Percentiles rank a stretch among this genome's conserved stretches.
These are phyloP conservation scores for Caenorhabditis plicata DNA, from an alignment of 2,888 invertebrate species.

Conservation along the genomic window DNA sequence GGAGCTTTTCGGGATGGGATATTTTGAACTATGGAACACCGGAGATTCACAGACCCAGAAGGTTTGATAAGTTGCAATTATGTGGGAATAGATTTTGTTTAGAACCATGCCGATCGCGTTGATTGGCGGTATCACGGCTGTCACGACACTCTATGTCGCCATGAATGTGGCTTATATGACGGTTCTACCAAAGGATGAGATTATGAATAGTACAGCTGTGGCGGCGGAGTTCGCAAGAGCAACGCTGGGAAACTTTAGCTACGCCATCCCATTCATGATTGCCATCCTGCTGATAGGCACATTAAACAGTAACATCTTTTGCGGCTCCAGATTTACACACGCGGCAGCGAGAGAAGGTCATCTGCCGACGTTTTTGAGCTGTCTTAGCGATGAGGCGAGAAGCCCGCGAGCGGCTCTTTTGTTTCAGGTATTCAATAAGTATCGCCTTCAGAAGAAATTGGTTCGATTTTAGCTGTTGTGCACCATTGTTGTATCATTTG, in stretches of 20 bases:
- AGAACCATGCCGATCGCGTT: constrained; percentile 55
- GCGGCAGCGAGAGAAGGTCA: constrained; percentile 51
- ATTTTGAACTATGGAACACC: constrained; percentile 60
- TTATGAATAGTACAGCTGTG: constrained; percentile 47
- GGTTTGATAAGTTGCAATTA: constrained; percentile 12
- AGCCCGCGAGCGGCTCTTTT: constrained; percentile 49
- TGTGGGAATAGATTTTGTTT: constrained; percentile 1
- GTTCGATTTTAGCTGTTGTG: constrained; percentile 18
- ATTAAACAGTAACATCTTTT: constrained; percentile 53
- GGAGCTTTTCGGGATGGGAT: constrained; percentile 56
- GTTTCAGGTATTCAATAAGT: constrained; percentile 29
- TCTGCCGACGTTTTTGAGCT: constrained; percentile 46
- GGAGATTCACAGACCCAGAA: constrained; percentile 47
- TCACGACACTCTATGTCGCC: constrained; percentile 38
- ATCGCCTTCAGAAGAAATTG: not conserved
- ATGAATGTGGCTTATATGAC: constrained; percentile 54
- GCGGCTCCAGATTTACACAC: constrained; percentile 50
- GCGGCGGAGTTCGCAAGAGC: constrained; percentile 49
- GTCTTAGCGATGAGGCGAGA: constrained; percentile 32
- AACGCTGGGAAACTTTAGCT: constrained; percentile 43
- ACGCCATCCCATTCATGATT: constrained; percentile 53
- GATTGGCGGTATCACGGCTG: constrained; percentile 41
- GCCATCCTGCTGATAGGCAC: constrained; percentile 51
- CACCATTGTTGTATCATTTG: constrained; percentile 40
- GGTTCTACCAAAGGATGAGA: constrained; percentile 39